Base-by-base conservation (phyloP, 1,140 invertebrate species). In the Pissodes strobi region DNA sequence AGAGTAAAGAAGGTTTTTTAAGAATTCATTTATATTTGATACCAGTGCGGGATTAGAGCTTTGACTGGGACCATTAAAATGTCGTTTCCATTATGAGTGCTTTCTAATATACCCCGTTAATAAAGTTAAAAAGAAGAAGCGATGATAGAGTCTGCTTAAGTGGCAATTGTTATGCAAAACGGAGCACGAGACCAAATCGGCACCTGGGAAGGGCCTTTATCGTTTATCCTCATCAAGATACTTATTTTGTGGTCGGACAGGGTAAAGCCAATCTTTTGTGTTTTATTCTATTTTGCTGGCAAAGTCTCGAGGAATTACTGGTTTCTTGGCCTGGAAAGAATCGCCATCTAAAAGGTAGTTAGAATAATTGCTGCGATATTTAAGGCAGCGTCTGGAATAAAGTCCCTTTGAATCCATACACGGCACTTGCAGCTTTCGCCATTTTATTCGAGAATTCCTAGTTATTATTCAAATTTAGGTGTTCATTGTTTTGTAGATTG, bases 121-220 rank as follows among this genome's bases (percentile, higher is more conserved):
- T 75, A 75, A 76, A 72, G 64, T 69, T 70, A 73, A 76, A 72
- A 76, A 76, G 73, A 70, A 75, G 71, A 74, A 67, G 55, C 67
- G 72, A 69, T 74, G 74, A 76, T 74, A 72, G 69, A 70, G 70
- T 67, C 72, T 69, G 66, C 71, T 75, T 75, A 75, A 74, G 57
- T 65, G 69, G 70, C 71, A 69, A 77, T 77, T 77, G 76, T 77
- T 75, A 77, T 76, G 76, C 76, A 77, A 77, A 77, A 74, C 73
- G 72, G 65, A 67, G 63, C 62, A 51, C 64, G 67, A 64, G 41
- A 53, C 74, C 64, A 74, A 77, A 77, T 76, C 72, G 75, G 70
- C 75, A 77, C 74, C 74, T 77, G 73, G 71, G 67, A 68, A 61
- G 56, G 64, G 69, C 66, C 69, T 72, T 74, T 75, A 74, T 70